Evolutionary conservation across 1,140 invertebrate genomes (phyloP), one percentile per base, ranked within the genome.

Genomic region (Idris sp.): DNA sequence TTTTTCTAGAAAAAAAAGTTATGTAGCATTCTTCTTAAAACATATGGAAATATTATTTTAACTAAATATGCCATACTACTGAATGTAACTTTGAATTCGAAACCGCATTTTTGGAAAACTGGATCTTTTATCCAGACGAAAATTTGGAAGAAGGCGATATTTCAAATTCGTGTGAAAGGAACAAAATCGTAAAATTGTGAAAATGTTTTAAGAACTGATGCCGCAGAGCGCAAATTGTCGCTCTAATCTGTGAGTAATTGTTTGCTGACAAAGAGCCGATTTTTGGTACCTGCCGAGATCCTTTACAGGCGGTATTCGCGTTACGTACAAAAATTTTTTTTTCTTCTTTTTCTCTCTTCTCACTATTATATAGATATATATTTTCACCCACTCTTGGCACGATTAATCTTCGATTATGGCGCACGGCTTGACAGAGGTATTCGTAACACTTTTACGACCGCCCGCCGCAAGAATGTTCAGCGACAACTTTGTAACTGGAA

Each of bases 341-440:
- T 9, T 36, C 16, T 44, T 13, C 7, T 15, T 31, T 10, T 36
- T 10, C 11, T 33, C 15, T 9, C 14, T 25, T 31, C 6, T n/a
- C n/a, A n/a, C n/a, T n/a, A n/a, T n/a, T n/a, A n/a, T n/a, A n/a
- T n/a, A n/a, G n/a, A 6, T 22, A 6, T 15, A 22, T 31, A 25
- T 22, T 11, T 40, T 41, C 74, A 73, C 74, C 74, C 74, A 77
- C 71, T 51, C 49, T 22, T 14, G 40, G 40, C 36, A 61, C 69
- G 72, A 79, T 77, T 79, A 79, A 79, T 79, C 78, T 79, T 69
- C 74, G 77, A 79, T 79, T 79, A 79, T 77, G 71, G 62, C 62
- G 54, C 74, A 30, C 64, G 61, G 54, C 19, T 71, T 74, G 69
- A 74, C 77, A 74, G 54, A 62, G 53, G 51, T 62, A 46, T 72